Percentiles rank a stretch among this genome's conserved stretches.
Conservation (phyloP, 1,140 invertebrate genomes). For the Diachasmimorpha longicaudata region DNA sequence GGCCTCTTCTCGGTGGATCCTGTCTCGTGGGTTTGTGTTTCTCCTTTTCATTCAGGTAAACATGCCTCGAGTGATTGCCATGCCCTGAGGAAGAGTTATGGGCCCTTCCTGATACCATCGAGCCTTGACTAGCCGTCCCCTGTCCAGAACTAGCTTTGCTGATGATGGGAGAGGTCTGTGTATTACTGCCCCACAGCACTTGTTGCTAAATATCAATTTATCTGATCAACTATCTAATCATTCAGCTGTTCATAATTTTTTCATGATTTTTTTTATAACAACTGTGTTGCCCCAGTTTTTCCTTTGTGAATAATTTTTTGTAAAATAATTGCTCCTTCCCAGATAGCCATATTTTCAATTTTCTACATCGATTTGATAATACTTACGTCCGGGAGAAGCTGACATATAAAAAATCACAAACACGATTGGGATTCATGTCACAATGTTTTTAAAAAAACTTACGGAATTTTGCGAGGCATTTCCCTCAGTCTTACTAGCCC, state of each 20-base stretch:
- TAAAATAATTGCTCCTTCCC: no score
- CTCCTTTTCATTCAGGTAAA: slow-evolving; percentile 68
- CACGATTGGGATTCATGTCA: no score
- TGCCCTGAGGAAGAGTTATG: slow-evolving; percentile 44
- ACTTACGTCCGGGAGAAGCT: no score
- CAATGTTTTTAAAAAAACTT: not conserved
- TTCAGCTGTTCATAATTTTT: no score
- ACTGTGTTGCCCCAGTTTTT: no score
- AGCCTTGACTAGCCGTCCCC: slow-evolving; percentile 56
- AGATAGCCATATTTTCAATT: no score
- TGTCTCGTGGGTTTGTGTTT: slow-evolving; percentile 48
- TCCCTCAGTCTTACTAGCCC: slow-evolving; percentile 39
- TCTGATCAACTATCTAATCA: no score
- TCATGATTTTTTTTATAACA: no score
- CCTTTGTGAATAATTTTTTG: no score
- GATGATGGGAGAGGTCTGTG: slow-evolving; percentile 52
- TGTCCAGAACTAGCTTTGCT: slow-evolving; percentile 60
- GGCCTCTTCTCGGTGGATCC: slow-evolving; percentile 57
- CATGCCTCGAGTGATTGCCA: slow-evolving; percentile 60
- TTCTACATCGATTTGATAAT: no score
- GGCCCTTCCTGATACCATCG: slow-evolving; percentile 53
- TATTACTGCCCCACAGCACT: slow-evolving; percentile 51
- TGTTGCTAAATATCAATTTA: slow-evolving; percentile 40
- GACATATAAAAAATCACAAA: no score
- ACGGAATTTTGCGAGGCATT: slow-evolving; percentile 2